A percentile compares a stretch with the other conserved stretches of the same genome.
These are phyloP conservation scores for Ciconia boyciana DNA, from an alignment of 2,113 vertebrate genomes.

Conservation along the genomic window DNA sequence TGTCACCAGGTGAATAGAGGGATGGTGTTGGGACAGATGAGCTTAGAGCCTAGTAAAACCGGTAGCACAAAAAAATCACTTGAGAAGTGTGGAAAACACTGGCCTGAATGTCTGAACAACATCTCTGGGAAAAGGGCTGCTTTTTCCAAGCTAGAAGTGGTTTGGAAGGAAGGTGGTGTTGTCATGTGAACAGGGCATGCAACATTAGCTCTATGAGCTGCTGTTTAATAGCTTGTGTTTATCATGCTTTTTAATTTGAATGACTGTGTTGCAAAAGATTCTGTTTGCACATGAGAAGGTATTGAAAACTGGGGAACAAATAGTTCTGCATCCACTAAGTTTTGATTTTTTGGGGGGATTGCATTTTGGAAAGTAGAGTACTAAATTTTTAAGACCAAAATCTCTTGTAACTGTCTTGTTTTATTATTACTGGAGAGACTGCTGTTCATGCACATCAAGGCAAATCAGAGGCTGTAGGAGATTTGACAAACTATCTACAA, in stretches of 20 bases:
- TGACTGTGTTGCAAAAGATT: background rate
- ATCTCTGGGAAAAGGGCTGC: background rate
- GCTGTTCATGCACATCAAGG: background rate
- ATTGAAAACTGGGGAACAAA: background rate
- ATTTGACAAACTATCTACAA: background rate
- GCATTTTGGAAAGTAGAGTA: background rate
- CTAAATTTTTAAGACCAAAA: background rate
- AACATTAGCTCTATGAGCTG: background rate
- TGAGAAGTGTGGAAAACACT: background rate
- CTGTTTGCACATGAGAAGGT: background rate
- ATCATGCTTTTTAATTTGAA: background rate
- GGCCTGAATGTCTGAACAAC: background rate
- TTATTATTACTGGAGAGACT: background rate
- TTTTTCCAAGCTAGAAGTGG: background rate
- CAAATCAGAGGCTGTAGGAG: background rate
- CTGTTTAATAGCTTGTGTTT: background rate
- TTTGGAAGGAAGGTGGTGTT: constrained; percentile 3
- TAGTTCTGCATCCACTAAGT: background rate
- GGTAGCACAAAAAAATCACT: background rate
- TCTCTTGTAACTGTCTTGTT: background rate
- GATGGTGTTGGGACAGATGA: background rate
- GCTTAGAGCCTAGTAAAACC: background rate
- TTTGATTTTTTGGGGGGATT: background rate
- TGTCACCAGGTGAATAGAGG: background rate
- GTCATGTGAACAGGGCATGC: background rate